Conservation (phyloP, 2,888 invertebrate species). For the Apantesis nais region DNA sequence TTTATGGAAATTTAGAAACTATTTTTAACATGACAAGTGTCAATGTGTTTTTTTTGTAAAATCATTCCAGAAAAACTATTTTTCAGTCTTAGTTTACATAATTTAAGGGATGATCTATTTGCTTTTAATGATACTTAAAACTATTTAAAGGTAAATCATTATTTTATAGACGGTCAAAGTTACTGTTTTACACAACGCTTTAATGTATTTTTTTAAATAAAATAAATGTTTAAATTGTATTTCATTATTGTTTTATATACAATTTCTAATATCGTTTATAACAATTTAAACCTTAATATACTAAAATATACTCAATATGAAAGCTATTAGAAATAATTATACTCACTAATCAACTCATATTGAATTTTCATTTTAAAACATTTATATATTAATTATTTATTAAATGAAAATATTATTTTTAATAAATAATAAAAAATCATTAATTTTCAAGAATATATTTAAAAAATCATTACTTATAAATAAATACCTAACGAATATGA, state of each 20-base stretch:
- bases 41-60: conserved; percentile 13
- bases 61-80: neutral
- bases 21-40: neutral
- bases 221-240: neutral
- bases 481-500: neutral
- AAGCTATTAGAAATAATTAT: neutral
- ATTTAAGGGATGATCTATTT: conserved; percentile 10
- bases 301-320: neutral
- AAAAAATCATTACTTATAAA: neutral
- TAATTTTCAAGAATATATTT: neutral
- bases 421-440: neutral
- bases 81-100: conserved; percentile 40
- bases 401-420: neutral
- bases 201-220: neutral
- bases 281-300: neutral
- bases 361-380: neutral
- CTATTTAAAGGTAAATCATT: conserved; percentile 14
- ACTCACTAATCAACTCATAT: neutral
- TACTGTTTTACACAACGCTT: neutral
- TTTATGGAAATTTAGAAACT: conserved; percentile 24
- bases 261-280: neutral
- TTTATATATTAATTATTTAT: neutral
- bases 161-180: conserved; percentile 38
- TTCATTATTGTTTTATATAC: neutral
- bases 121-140: conserved; percentile 11